Base-by-base conservation (phyloP, 2,113 vertebrate genomes). In the Prolemur simus region DNA sequence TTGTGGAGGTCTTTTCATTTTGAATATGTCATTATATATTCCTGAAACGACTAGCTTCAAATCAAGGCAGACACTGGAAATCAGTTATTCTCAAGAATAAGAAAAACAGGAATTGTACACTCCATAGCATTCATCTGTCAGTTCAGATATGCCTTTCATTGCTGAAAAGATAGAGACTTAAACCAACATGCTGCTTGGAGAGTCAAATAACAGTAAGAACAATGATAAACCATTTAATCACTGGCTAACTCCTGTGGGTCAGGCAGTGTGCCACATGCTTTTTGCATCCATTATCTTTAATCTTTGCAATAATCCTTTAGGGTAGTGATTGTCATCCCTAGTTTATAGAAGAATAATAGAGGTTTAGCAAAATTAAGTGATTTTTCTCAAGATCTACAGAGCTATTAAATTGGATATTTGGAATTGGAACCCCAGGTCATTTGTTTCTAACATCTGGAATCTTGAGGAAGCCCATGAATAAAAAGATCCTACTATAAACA, bases 1-100 rank as follows among this genome's bases (percentile, higher is more conserved):
- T 68, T 5, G 1, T 29, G 25, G 3, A 52, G 10, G 6, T 78
- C 10, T 29, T 60, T 91, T 93, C 18, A 54, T 52, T 86, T 25
- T 39, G 47, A 49, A 74, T 68, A 18, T 66, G 60, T 8, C 6
- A 10, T 7, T 60, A 3, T 14, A 71, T n/a, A 21, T 91, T 91
- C 54, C 23, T 93, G 45, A 76, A 96, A 94, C 47, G 64, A 78
- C 34, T 47, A 81, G 25, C 15, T 93, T 89, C n/a, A n/a, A 45
- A 63, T 27, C 21, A 86, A 1, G 9, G 5, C 32, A 49, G 10
- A 52, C 10, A 42, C 29, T 39, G 20, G 20, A 81, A 27, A 37
- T 15, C 29, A 21, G 13, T 49, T 89, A 5, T 90, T 87, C 63
- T 58, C 13, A 3, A 89, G n/a, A 60, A 54, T 34, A 73, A 76